phyloP scores from a whole-genome alignment of 2,888 invertebrate genomes.

The Eupithecia insigniata region DNA sequence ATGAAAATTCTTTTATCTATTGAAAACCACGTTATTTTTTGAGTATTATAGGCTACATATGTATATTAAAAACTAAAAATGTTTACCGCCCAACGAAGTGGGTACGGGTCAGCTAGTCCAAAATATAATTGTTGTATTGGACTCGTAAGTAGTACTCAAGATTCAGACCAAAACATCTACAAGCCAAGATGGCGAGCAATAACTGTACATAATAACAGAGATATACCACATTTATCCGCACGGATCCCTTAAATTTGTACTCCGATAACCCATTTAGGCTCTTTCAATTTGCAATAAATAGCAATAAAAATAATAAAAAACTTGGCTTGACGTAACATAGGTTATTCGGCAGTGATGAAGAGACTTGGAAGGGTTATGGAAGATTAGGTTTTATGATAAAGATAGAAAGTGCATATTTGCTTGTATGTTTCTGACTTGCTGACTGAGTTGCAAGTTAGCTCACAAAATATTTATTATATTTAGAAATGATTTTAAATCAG shows the following conservation, averaged over 20 bases:
- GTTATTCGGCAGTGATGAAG: not conserved
- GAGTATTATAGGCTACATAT: too few species aligned
- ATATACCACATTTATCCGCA: slow-evolving; percentile 4
- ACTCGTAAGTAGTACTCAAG: too few species aligned
- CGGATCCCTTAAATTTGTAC: slow-evolving; percentile 15
- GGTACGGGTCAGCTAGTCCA: too few species aligned
- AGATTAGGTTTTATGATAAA: not conserved
- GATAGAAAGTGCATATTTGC: not conserved
- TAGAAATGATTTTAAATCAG: too few species aligned
- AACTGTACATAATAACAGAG: not conserved
- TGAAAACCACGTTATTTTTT: too few species aligned
- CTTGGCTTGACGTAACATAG: slow-evolving; percentile 8
- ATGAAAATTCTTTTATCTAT: too few species aligned
- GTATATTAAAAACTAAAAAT: too few species aligned
- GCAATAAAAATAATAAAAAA: slow-evolving; percentile 28
- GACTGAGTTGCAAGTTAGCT: not conserved
- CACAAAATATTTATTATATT: too few species aligned
- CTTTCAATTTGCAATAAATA: slow-evolving; percentile 34
- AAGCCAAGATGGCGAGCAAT: not conserved
- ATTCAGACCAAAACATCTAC: not conserved
- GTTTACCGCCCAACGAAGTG: too few species aligned
- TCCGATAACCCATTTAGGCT: slow-evolving; percentile 21
- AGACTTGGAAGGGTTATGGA: not conserved
- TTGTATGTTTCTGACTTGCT: not conserved
- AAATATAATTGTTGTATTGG: too few species aligned